Base-by-base conservation (phyloP, 2,888 invertebrate species). In the Liopterus haemorrhoidalis region DNA sequence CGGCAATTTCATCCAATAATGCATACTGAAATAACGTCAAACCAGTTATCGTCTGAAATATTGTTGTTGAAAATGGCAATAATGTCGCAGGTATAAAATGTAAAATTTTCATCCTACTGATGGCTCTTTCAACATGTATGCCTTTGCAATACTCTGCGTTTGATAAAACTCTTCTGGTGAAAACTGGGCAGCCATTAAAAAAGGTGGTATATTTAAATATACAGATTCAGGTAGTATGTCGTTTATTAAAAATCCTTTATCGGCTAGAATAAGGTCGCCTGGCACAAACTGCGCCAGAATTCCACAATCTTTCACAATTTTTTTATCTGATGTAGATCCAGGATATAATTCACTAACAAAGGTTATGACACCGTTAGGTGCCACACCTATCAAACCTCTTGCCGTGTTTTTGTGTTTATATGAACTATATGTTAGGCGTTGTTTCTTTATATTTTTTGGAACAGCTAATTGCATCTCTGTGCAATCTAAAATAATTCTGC, bases 351-450 rank as follows among this genome's bases (percentile, higher is more conserved):
- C 41, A 39, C 56, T 57, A 0, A 53, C 47, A 49, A 51, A 59
- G 4, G 56, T 57, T 4, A 58, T 41, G 5, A 56, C 53, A 4
- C 59, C 59, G 53, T 58, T 57, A 16, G 59, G 58, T 15, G 59
- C 57, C 40, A 57, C 53, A 9, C 53, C 57, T 5, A 59, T 44
- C 6, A 60, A 36, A 14, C 37, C 52, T 48, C 59, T 61, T 28
- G 53, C 40, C 2, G 58, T 59, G 38, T 59, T 56, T 16, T 42
- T 27, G 27, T 54, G 52, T 43, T 59, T 58, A 28, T 57, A 58
- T 8, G 43, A 41, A 39, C 54, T 55, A 21, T 49, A 55, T 2
- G 51, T 54, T 2, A 30, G 11, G 28, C 41, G 43, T 37, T 55
- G 53, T 21, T 36, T 45, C 18, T 49, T 41, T 44, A 53, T 42